A percentile compares a stretch with the other conserved stretches of the same genome.
Conservation (phyloP, 2,888 invertebrate genomes). For the Allygus modestus region DNA sequence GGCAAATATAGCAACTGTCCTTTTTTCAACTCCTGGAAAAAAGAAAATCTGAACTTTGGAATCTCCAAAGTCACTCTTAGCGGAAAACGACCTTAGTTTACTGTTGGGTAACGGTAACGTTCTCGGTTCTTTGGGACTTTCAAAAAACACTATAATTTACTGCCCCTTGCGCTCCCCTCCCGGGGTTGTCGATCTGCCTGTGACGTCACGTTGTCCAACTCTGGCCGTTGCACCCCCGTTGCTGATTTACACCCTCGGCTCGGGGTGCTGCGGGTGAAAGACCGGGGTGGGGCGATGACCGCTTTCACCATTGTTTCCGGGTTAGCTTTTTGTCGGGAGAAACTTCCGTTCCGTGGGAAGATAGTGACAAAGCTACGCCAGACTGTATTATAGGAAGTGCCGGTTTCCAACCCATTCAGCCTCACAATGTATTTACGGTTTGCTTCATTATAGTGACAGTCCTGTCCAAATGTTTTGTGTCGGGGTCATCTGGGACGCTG, state of each 20-base stretch:
- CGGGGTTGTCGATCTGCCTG: background rate
- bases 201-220: conserved; percentile 1
- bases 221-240: conserved; percentile 21
- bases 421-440: conserved; percentile 33
- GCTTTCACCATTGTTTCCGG: conserved; percentile 60
- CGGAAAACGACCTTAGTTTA: conserved; percentile 7
- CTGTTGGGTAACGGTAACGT: conserved; percentile 27
- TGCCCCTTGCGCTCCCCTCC: background rate
- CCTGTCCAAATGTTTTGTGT: conserved; percentile 48
- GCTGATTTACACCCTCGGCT: conserved; percentile 41
- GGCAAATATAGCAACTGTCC: too few relatives aligned
- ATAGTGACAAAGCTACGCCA: conserved; percentile 5
- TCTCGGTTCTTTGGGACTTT: background rate
- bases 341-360: conserved; percentile 60
- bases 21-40: too few relatives aligned
- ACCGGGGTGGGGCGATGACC: conserved; percentile 42
- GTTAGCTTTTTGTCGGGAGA: conserved; percentile 52
- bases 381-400: conserved; percentile 17
- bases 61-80: too few relatives aligned
- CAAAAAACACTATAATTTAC: conserved; percentile 16
- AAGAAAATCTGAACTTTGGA: too few relatives aligned
- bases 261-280: conserved; percentile 18
- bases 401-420: conserved; percentile 29
- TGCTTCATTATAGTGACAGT: conserved; percentile 25
- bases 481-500: conserved; percentile 11